Evolutionary conservation across 2,888 invertebrate genomes (phyloP).

Genomic region (Urechis unicinctus): DNA sequence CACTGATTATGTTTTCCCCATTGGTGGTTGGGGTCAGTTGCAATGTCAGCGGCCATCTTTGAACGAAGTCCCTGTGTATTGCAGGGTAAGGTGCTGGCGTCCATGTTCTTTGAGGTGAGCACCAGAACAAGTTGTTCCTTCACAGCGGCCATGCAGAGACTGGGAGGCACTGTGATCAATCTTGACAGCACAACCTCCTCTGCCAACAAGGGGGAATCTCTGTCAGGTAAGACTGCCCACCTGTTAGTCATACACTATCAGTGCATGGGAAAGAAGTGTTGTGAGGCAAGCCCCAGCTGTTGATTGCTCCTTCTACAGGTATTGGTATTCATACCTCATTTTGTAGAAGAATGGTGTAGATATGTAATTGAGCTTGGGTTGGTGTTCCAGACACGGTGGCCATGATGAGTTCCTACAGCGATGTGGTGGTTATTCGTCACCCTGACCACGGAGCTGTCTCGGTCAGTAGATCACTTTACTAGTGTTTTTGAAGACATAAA

Average conservation of each 20-base stretch:
- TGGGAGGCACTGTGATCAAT: constrained; percentile 87
- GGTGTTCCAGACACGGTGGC: constrained; percentile 50
- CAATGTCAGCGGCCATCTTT: no score
- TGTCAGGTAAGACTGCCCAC: constrained; percentile 78
- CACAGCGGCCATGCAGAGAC: constrained; percentile 89
- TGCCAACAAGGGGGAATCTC: constrained; percentile 90
- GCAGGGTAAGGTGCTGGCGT: constrained; percentile 87
- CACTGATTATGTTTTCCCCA: no score
- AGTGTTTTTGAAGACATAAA: neutral
- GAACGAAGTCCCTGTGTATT: neutral
- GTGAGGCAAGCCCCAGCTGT: no score
- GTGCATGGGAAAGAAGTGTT: no score
- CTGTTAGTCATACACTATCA: no score
- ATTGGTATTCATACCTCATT: no score
- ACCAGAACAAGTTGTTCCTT: constrained; percentile 96
- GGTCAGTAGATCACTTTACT: constrained; percentile 22
- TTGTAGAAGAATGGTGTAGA: no score
- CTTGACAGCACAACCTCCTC: constrained; percentile 88
- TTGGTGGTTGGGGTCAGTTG: no score
- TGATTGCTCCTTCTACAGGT: no score
- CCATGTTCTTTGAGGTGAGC: constrained; percentile 95
- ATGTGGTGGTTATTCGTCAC: constrained; percentile 89
- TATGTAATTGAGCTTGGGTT: constrained; percentile 51
- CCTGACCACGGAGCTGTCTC: constrained; percentile 84
- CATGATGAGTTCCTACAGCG: constrained; percentile 63